Base-by-base conservation (phyloP, 1,140 invertebrate genomes). In the Ditylenchus dipsaci region DNA sequence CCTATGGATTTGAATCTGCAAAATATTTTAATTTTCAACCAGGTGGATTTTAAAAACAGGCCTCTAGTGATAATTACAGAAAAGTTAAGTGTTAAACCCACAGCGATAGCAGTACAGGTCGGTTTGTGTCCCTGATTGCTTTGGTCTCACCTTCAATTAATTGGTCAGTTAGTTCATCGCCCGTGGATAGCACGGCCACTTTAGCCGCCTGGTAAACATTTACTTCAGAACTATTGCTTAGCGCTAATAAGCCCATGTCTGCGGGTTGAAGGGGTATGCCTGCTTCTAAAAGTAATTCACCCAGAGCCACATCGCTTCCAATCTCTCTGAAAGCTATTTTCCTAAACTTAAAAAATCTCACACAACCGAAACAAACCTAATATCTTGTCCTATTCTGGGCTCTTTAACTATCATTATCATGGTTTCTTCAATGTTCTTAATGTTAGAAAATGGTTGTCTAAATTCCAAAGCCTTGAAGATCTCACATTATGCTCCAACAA, bases 131-230 rank as follows among this genome's bases (percentile, higher is more conserved):
- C 9, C 43, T 58, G 1, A 75, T 69, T 11, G 45, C 19, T 1
- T 27, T 38, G 17, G 65, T 21, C 5, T 56, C 45, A 61, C 17
- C 53, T 8, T 3, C 23, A 19, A 19, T 60, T 1, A 33, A 1
- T 49, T 17, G 26, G 1, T 71, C 68, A 38, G 17, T 71, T 8
- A 76, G 60, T 47, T 76, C 75, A 69, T 80, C 76, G 1, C 69
- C 74, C 23, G 75, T 74, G 21, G 76, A 78, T 15, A 78, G 13
- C 13, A 78, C 74, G 33, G 58, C 64, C 27, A 78, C 75, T 17
- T 45, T 66, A 33, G 68, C 65, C 1, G 53, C 62, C 17, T 64
- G 42, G 53, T 56, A 79, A 27, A 78, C 61, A 42, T 49, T 19
- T 29, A 76, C 62, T 27, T 63, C 43, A 26, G 38, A 43, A 8